Evolutionary conservation across 2,888 invertebrate genomes (phyloP).

Genomic region (Philereme vetulata): DNA sequence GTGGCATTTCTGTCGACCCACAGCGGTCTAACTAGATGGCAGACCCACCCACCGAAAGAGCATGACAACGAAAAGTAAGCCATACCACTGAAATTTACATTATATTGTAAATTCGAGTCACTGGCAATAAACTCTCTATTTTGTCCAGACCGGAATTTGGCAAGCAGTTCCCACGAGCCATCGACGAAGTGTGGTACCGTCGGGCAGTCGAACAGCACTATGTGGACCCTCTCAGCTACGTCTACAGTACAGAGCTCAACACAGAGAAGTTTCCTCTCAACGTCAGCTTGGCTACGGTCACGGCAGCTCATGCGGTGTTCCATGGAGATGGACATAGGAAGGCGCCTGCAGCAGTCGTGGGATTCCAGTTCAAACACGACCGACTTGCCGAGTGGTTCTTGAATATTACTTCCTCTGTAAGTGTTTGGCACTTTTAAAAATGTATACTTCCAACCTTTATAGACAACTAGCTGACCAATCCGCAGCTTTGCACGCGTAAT

Average conservation of each 20-base stretch:
- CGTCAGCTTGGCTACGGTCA: constrained; percentile 88
- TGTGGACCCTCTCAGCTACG: constrained; percentile 90
- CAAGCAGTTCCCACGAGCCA: constrained; percentile 89
- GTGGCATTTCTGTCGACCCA: constrained; percentile 95
- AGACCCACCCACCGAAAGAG: constrained; percentile 84
- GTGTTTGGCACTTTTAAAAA: constrained; percentile 40
- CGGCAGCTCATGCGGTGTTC: constrained; percentile 94
- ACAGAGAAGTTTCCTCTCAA: constrained; percentile 76
- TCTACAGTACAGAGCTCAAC: constrained; percentile 84
- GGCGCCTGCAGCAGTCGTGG: constrained; percentile 88
- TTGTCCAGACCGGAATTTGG: constrained; percentile 87
- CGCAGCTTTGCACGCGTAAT: no score
- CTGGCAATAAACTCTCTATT: background rate
- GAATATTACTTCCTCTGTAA: constrained; percentile 90
- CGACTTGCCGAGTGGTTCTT: constrained; percentile 90
- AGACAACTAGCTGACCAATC: no score
- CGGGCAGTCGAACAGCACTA: constrained; percentile 94
- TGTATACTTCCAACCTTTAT: background rate
- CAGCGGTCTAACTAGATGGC: constrained; percentile 95
- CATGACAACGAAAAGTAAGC: constrained; percentile 69
- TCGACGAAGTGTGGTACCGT: constrained; percentile 95
- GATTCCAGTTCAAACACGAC: constrained; percentile 92
- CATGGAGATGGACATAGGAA: constrained; percentile 84
- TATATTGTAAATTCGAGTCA: background rate
- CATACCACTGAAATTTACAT: background rate